phyloP scores from a whole-genome alignment of 2,797 vertebrate species.

The Crocodylus rhombifer region DNA sequence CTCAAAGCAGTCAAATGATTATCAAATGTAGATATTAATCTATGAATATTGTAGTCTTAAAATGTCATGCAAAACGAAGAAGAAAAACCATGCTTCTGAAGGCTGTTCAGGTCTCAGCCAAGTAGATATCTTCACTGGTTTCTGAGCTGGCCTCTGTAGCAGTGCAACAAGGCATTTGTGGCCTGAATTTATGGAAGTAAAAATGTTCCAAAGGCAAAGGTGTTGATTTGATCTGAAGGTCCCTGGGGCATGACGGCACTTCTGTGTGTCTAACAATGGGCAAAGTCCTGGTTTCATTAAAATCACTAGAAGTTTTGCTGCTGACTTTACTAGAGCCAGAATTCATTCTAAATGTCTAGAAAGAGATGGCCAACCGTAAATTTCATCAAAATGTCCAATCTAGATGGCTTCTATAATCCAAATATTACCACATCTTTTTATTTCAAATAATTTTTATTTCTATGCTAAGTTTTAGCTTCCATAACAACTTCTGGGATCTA shows the following conservation, averaged over 20 bases:
- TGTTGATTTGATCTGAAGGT: background rate
- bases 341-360: background rate
- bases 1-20: too few relatives aligned
- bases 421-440: background rate
- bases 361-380: background rate
- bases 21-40: too few relatives aligned
- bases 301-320: background rate
- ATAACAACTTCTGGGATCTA: background rate
- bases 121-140: background rate
- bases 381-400: background rate
- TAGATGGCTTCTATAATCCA: background rate
- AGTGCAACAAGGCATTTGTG: background rate
- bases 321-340: accelerated
- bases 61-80: too few relatives aligned
- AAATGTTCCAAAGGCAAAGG: background rate
- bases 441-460: background rate
- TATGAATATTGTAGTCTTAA: too few relatives aligned
- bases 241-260: background rate
- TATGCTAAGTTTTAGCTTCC: background rate
- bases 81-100: background rate
- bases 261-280: accelerated
- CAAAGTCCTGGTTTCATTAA: background rate
- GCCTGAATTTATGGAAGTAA: background rate
- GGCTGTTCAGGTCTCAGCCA: background rate
- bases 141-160: background rate